These are phyloP conservation scores for Corvus hawaiiensis DNA, from an alignment of 2,113 vertebrate species.

Conservation along the genomic window DNA sequence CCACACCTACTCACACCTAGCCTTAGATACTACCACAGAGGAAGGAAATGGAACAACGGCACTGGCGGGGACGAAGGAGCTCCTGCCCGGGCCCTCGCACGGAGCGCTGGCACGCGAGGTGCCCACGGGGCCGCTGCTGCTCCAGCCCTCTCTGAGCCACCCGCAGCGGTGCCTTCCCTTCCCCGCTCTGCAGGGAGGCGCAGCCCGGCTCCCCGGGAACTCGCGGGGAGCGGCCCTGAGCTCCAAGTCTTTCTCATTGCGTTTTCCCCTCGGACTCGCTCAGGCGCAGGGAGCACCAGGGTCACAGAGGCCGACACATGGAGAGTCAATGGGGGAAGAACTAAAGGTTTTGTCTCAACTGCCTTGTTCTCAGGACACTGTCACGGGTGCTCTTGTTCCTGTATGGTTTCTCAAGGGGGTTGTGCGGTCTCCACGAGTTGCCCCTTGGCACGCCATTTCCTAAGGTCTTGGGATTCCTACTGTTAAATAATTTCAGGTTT, in stretches of 20 bases:
- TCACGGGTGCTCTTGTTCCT: not conserved
- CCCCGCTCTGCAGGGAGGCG: not conserved
- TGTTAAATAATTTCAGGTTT: not conserved
- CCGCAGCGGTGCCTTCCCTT: not conserved
- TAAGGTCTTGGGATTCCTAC: not conserved
- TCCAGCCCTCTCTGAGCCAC: not conserved
- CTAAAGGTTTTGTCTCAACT: not conserved
- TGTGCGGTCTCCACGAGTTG: not conserved
- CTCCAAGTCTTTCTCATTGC: not conserved
- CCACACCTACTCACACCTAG: constrained; percentile 73
- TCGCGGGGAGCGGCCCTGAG: accelerated
- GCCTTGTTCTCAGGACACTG: constrained; percentile 38
- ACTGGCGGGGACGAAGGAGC: not conserved
- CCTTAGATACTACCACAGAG: constrained; percentile 68
- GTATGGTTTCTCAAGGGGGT: not conserved
- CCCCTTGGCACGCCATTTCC: not conserved
- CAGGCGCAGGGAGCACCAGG: not conserved
- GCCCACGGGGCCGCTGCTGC: not conserved
- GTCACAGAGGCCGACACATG: not conserved
- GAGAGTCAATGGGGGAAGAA: not conserved
- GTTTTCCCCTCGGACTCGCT: not conserved
- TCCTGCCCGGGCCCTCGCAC: not conserved
- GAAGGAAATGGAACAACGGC: constrained; percentile 61
- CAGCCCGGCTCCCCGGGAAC: not conserved
- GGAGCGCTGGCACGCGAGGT: not conserved